These are phyloP conservation scores for Drosophila differens DNA, from an alignment of 2,888 invertebrate genomes.

Conservation along the genomic window DNA sequence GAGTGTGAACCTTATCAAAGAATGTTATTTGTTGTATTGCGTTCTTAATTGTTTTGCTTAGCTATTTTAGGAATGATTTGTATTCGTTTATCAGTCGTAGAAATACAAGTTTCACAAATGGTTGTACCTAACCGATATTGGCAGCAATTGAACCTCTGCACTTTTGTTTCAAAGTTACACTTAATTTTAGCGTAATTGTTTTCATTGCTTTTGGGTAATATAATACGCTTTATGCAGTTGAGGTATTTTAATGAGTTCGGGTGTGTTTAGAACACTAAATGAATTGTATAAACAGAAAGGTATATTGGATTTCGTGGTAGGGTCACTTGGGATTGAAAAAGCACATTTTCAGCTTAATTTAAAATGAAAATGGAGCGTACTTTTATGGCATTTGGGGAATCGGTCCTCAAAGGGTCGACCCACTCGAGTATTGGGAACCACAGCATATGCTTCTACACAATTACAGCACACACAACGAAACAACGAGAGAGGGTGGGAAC, in stretches of 20 bases:
- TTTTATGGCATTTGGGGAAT: neutral
- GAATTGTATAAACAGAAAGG: slow-evolving; percentile 9
- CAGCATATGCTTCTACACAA: slow-evolving; percentile 32
- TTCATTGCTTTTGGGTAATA: neutral
- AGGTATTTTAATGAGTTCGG: neutral
- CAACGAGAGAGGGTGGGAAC: slow-evolving; percentile 14
- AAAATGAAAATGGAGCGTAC: slow-evolving; percentile 49
- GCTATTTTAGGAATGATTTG: neutral
- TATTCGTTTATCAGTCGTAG: neutral
- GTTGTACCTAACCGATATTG: neutral
- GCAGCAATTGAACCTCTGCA: neutral
- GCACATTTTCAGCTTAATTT: slow-evolving; percentile 39
- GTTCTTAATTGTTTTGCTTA: neutral
- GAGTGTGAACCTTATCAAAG: neutral
- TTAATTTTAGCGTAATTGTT: neutral
- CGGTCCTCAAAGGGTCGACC: neutral
- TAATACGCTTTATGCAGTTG: neutral
- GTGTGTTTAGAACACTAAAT: slow-evolving; percentile 1
- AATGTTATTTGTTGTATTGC: neutral
- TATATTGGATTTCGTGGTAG: slow-evolving; percentile 2
- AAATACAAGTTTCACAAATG: neutral
- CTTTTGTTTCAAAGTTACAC: neutral
- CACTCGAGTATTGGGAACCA: slow-evolving; percentile 34
- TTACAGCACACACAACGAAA: neutral
- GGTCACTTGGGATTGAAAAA: neutral